These are phyloP conservation scores for Antheraea pernyi DNA, from an alignment of 1,140 invertebrate species.

Conservation along the genomic window DNA sequence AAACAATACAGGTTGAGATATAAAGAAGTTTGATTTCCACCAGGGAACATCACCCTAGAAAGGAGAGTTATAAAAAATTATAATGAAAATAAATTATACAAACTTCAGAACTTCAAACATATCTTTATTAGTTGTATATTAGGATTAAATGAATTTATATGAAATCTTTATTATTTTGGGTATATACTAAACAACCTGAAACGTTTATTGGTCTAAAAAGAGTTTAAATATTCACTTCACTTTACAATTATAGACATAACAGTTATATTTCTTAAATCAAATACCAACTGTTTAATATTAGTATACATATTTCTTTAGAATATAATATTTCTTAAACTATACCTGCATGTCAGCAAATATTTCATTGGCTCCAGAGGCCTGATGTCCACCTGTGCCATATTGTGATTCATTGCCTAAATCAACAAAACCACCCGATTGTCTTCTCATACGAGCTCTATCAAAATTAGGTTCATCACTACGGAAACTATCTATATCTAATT, in stretches of 20 bases:
- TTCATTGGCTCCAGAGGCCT: constrained; percentile 91
- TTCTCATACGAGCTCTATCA: constrained; percentile 67
- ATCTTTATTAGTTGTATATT: too few relatives aligned
- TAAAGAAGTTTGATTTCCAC: constrained; percentile 97
- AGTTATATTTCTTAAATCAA: too few relatives aligned
- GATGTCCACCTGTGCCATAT: constrained; percentile 87
- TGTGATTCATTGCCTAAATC: constrained; percentile 86
- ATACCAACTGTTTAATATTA: too few relatives aligned
- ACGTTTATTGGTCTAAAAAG: too few relatives aligned
- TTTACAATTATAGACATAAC: too few relatives aligned
- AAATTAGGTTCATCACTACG: constrained; percentile 59
- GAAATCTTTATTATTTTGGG: too few relatives aligned
- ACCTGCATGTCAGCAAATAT: constrained; percentile 93
- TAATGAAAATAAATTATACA: too few relatives aligned
- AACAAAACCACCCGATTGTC: constrained; percentile 83
- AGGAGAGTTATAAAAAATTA: neutral
- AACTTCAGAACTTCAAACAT: too few relatives aligned
- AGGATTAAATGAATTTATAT: too few relatives aligned
- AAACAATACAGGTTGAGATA: constrained; percentile 96
- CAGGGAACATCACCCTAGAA: constrained; percentile 88
- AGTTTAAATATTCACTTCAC: too few relatives aligned
- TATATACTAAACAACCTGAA: too few relatives aligned
- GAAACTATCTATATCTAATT: constrained; percentile 69
- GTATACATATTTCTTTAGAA: neutral
- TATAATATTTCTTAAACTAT: constrained; percentile 2